Percentiles rank a stretch among this genome's conserved stretches.
These are phyloP conservation scores for Oceanodroma tethys DNA, from an alignment of 2,113 vertebrate genomes.

Conservation along the genomic window DNA sequence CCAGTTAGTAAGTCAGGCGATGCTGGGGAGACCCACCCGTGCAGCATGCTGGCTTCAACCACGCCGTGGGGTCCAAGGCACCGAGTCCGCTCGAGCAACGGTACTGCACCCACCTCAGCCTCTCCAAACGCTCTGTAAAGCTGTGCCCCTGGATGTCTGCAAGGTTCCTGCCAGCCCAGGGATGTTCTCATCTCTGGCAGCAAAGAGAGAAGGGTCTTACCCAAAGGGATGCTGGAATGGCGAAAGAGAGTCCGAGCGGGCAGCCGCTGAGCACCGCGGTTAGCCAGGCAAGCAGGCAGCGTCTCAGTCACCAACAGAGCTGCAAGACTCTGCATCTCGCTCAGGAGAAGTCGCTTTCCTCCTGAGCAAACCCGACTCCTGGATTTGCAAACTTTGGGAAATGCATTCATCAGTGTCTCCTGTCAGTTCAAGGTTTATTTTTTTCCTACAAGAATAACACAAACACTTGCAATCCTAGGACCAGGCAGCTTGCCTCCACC, in stretches of 20 bases:
- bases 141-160: background rate
- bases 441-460: background rate
- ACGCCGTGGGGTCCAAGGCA: accelerated
- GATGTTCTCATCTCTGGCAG: background rate
- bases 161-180: background rate
- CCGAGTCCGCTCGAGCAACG: background rate
- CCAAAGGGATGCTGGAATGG: background rate
- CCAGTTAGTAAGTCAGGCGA: accelerated
- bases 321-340: background rate
- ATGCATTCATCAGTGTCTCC: background rate
- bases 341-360: background rate
- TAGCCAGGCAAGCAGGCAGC: background rate
- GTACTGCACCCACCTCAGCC: background rate
- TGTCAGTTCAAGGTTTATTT: background rate
- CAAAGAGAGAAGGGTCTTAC: background rate
- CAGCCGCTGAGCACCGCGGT: background rate
- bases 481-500: background rate
- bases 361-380: background rate
- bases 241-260: accelerated
- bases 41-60: background rate
- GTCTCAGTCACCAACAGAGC: background rate
- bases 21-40: background rate
- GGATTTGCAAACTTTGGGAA: background rate
- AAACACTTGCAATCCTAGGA: too few relatives aligned
- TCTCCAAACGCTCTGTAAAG: background rate